Base-by-base conservation (phyloP, 2,888 invertebrate species). In the Brachypalpus laphriformis region DNA sequence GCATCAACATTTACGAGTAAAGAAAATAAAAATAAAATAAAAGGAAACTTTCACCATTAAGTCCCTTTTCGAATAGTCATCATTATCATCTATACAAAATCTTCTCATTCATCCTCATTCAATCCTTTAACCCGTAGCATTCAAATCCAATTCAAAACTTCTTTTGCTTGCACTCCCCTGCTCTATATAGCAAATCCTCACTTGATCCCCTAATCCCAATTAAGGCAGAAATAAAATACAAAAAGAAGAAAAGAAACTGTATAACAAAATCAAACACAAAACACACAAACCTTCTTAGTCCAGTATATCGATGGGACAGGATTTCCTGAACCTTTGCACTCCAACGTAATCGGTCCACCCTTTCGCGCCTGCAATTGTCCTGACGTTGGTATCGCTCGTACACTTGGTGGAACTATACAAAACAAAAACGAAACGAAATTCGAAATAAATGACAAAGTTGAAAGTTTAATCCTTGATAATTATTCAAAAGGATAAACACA, bases 251-350 rank as follows among this genome's bases (percentile, higher is more conserved):
- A 70, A 51, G 14, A 78, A 71, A 37, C 42, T 34, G 34, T 70
- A 54, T 47, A 45, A 40, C 7, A 47, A 74, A 47, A 45, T 28
- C 40, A 16, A 70, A 57, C 56, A 77, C 42, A 57, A 56, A 56
- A 54, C 14, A 57, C 18, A 81, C 87, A 71, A 86, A 92, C 92
- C 91, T 92, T 92, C 89, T 92, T 92, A 59, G 91, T 92, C 95
- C 95, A 95, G n/a, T 93, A 93, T 83, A 95, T 95, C 20, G 93
- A 93, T 0, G 95, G 95, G 31, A 95, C 95, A 0, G 95, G 95
- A 91, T 95, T 95, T 11, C 95, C 95, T 0, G 95, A 94, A 0
- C 95, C 95, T 81, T 95, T 92, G 89, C 95, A 95, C 90, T 95
- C 95, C 71, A 95, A 91, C 45, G 95, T 95, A 1, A 95, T 94